Base-by-base conservation (phyloP, 1,140 invertebrate species). In the Varroa destructor region DNA sequence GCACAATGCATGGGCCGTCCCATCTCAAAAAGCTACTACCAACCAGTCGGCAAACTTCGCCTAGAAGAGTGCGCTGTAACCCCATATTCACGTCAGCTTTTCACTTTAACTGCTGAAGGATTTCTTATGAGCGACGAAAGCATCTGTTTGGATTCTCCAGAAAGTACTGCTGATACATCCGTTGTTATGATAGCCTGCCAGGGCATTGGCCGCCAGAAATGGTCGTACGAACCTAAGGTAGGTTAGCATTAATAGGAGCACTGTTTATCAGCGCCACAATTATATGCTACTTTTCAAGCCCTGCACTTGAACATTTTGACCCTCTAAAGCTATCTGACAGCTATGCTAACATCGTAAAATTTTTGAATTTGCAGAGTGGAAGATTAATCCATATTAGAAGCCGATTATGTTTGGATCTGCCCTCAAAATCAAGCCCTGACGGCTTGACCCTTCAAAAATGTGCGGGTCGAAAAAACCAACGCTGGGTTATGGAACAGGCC, bases 61-160 rank as follows among this genome's bases (percentile, higher is more conserved):
- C 76, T 87, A 0, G 81, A 83, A 14, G 78, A 77, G 46, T 83
- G 81, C 74, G 77, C 78, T 43, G 74, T 78, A 12, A 78, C 80
- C 71, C 71, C 77, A n/a, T 80, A 79, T 72, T 73, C 85, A 14
- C 83, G 84, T 14, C 64, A 90, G 77, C 85, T 88, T 81, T 90
- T 89, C 77, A 85, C 90, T 1, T 86, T 88, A 76, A 86, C 84
- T n/a, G 80, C 83, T 56, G 82, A 84, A 64, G 87, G 87, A 0
- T 81, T 81, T 43, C 78, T 88, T 71, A 87, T 86, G 84, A 87
- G 85, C 0, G 87, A 89, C 75, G 87, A 89, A 75, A 86, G 84
- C 5, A 81, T 88, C 2, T 89, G 87, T 77, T 78, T 89, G 51
- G 87, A 88, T 77, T 84, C 84, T 36, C 84, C 86, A 0, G 84